phyloP scores from a whole-genome alignment of 2,113 vertebrate genomes.

The Pithys albifrons region DNA sequence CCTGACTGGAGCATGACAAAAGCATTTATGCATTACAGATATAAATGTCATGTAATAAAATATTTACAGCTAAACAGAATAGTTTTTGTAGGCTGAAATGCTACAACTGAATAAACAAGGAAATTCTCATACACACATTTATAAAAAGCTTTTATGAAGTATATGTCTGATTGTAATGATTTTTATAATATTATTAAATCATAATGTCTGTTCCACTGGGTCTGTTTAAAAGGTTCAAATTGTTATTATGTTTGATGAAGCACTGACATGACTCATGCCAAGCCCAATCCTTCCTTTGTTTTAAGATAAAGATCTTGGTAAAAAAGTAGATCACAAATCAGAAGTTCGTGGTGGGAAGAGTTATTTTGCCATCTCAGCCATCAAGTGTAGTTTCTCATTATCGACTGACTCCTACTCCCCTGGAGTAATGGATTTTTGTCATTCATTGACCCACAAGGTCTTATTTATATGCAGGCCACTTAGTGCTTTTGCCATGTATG shows the following conservation, averaged over 20 bases:
- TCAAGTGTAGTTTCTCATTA: conserved; percentile 19
- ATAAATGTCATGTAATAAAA: not conserved
- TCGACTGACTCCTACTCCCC: not conserved
- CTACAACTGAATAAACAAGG: not conserved
- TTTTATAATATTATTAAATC: not conserved
- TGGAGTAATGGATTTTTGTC: not conserved
- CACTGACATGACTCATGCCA: not conserved
- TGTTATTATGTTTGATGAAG: not conserved
- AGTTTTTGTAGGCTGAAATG: not conserved
- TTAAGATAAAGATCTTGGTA: not conserved
- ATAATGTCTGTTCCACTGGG: not conserved
- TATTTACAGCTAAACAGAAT: not conserved
- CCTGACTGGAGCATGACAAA: not conserved
- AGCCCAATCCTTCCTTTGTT: not conserved
- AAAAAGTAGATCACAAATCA: not conserved
- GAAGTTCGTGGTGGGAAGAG: not conserved
- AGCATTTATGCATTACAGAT: not conserved
- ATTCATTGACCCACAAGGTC: not conserved
- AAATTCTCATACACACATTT: not conserved
- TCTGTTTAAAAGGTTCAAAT: not conserved
- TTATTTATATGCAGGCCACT: conserved; percentile 8
- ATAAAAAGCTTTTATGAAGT: not conserved
- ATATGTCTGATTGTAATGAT: not conserved
- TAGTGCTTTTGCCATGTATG: not conserved
- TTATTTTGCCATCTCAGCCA: not conserved